Percentiles rank a stretch among this genome's conserved stretches.
Evolutionary conservation across 2,113 vertebrate species (phyloP).

Genomic region (Dendropsophus ebraccatus): DNA sequence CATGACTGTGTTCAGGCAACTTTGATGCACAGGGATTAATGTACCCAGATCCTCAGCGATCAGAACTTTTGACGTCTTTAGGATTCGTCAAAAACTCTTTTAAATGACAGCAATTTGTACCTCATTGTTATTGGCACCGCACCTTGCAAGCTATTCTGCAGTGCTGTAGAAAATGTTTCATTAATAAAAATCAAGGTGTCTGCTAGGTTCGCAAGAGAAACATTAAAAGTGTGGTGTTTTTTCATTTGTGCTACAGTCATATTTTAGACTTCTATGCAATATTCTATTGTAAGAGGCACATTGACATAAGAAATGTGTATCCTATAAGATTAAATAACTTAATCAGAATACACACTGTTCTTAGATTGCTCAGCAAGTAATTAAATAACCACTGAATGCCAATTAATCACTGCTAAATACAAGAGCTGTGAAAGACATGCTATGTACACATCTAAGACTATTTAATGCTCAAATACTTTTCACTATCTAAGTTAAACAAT

Average conservation of each 20-base stretch:
- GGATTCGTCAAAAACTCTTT: no score
- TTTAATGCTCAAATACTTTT: slow-evolving; percentile 83
- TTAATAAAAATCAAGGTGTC: no score
- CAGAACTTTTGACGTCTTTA: no score
- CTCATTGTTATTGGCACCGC: no score
- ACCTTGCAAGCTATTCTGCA: no score
- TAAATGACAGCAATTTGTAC: no score
- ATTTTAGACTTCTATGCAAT: neutral
- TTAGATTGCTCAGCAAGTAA: slow-evolving; percentile 75
- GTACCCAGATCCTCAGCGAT: no score
- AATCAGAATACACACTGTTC: slow-evolving; percentile 75
- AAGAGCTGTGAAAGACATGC: slow-evolving; percentile 73
- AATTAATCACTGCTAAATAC: slow-evolving; percentile 83
- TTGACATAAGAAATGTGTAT: slow-evolving; percentile 60
- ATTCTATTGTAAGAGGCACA: slow-evolving; percentile 49
- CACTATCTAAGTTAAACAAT: slow-evolving; percentile 89
- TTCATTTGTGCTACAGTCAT: neutral
- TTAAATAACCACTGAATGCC: slow-evolving; percentile 79
- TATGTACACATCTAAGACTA: slow-evolving; percentile 76
- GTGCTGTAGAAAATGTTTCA: no score
- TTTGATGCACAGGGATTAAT: no score
- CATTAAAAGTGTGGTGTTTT: neutral
- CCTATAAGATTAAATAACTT: slow-evolving; percentile 72
- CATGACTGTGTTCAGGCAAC: no score
- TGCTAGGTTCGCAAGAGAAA: neutral